Evolutionary conservation across 2,888 invertebrate genomes (phyloP).

Genomic region (Metalampra italica): DNA sequence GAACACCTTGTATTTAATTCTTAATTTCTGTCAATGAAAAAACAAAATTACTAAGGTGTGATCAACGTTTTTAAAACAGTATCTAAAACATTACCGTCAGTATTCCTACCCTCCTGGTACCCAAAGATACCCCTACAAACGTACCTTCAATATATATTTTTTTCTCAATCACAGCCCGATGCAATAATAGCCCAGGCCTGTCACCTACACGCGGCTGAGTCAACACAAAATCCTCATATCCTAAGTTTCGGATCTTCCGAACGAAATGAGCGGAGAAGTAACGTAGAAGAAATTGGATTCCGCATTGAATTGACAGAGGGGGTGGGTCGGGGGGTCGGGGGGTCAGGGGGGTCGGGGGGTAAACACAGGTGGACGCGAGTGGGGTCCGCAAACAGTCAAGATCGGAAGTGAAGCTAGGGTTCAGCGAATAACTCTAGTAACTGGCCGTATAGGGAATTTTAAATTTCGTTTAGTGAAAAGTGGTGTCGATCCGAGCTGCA

Average conservation of each 20-base stretch:
- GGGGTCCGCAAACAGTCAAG: not conserved
- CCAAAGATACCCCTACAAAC: conserved; percentile 5
- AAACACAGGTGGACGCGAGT: conserved; percentile 50
- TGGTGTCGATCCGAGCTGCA: too few species aligned
- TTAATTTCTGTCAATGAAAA: too few species aligned
- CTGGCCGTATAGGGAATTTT: not conserved
- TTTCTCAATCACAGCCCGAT: conserved; percentile 39
- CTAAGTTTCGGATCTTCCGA: conserved; percentile 11
- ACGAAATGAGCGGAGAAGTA: conserved; percentile 64
- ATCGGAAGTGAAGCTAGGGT: not conserved
- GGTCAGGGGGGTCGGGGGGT: conserved; percentile 18
- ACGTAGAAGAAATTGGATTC: conserved; percentile 70
- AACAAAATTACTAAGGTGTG: too few species aligned
- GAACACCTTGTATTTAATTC: too few species aligned
- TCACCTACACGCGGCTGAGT: conserved; percentile 38
- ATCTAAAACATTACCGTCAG: too few species aligned
- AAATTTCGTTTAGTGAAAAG: not conserved
- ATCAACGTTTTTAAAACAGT: too few species aligned
- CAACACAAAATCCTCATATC: conserved; percentile 50
- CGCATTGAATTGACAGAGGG: conserved; percentile 60
- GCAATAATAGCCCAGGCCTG: conserved; percentile 44
- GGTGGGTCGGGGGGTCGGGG: conserved; percentile 14
- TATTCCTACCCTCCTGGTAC: too few species aligned
- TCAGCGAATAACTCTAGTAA: not conserved
- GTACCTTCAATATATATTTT: conserved; percentile 11